Evolutionary conservation across 2,113 vertebrate genomes (phyloP).

Genomic region (Ailuropoda melanoleuca): DNA sequence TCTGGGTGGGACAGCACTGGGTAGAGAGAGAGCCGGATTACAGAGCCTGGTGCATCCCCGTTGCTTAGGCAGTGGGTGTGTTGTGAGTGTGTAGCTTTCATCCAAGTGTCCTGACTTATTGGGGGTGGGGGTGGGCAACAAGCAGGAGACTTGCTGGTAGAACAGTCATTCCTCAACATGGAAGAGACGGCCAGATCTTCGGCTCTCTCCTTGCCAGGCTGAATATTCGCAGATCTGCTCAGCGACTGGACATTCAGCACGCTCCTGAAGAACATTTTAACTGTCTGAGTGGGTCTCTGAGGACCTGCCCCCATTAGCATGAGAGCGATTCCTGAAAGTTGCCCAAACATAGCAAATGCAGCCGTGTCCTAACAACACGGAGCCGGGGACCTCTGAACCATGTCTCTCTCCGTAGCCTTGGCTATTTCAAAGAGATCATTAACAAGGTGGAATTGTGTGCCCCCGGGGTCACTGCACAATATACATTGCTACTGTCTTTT

Average conservation of each 20-base stretch:
- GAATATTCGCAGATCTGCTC: slow-evolving; percentile 23
- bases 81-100: neutral
- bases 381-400: slow-evolving; percentile 47
- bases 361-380: slow-evolving; percentile 3
- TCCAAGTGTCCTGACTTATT: neutral
- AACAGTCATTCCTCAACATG: fast-evolving
- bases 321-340: slow-evolving; percentile 53
- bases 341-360: slow-evolving; percentile 51
- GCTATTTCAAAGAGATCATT: slow-evolving; percentile 76
- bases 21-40: neutral
- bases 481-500: slow-evolving; percentile 75
- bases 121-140: no score
- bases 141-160: neutral
- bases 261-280: slow-evolving; percentile 52
- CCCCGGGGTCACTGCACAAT: slow-evolving; percentile 74
- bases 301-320: slow-evolving; percentile 59
- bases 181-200: neutral
- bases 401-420: slow-evolving; percentile 11
- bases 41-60: neutral
- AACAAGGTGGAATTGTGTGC: slow-evolving; percentile 70
- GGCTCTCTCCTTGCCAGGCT: neutral
- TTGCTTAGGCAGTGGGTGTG: neutral
- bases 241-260: neutral
- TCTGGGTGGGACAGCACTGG: neutral
- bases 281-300: slow-evolving; percentile 51